Conservation (phyloP, 2,797 vertebrate genomes). For the Pseudochaenichthys georgianus region DNA sequence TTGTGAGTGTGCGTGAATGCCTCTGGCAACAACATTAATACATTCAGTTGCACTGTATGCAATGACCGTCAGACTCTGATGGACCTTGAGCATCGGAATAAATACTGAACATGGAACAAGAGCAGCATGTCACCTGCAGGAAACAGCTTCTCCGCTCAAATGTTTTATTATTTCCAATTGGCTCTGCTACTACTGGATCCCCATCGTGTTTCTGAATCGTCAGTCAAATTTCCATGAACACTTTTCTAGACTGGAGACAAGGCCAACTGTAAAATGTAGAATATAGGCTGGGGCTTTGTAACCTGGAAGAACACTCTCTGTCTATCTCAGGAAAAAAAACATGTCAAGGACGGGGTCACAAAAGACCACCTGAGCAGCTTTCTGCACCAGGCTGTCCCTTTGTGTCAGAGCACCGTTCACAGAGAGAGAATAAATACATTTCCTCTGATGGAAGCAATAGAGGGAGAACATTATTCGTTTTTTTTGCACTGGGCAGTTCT, state of each 20-base stretch:
- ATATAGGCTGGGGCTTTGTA: slow-evolving; percentile 13
- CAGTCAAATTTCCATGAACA: slow-evolving; percentile 39
- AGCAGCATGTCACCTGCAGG: slow-evolving; percentile 44
- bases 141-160: slow-evolving; percentile 42
- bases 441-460: background rate
- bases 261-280: slow-evolving; percentile 22
- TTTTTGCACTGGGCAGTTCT: slow-evolving; percentile 28
- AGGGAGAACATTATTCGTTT: background rate
- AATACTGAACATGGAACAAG: slow-evolving; percentile 51
- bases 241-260: slow-evolving; percentile 25
- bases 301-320: slow-evolving; percentile 16
- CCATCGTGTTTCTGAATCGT: slow-evolving; percentile 39
- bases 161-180: slow-evolving; percentile 58
- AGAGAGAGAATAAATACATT: slow-evolving; percentile 26
- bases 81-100: slow-evolving; percentile 57
- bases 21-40: slow-evolving; percentile 51
- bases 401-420: slow-evolving; percentile 24
- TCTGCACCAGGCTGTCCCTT: slow-evolving; percentile 22
- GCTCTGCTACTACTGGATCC: slow-evolving; percentile 50
- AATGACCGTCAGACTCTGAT: slow-evolving; percentile 57
- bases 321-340: slow-evolving; percentile 4
- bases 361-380: slow-evolving; percentile 44
- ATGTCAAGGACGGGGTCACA: slow-evolving; percentile 36
- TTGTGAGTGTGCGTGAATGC: slow-evolving; percentile 33
- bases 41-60: slow-evolving; percentile 40